Conservation (phyloP, 2,797 vertebrate species). For the Ispidina picta region DNA sequence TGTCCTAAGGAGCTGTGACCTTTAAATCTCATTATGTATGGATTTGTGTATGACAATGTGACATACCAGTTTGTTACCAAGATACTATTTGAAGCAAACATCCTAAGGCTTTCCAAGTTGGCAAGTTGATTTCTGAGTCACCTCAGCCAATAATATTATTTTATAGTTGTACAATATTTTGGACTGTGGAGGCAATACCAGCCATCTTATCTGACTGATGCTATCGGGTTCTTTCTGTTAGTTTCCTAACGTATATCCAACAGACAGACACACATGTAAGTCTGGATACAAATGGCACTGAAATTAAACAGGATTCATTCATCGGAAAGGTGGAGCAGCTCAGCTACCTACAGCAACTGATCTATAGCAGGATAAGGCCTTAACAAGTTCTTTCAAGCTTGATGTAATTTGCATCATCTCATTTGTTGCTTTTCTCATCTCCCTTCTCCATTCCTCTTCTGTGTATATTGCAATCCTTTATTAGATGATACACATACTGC, state of each 20-base stretch:
- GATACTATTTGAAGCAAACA: conserved; percentile 54
- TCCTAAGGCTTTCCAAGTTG: conserved; percentile 33
- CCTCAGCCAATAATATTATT: conserved; percentile 26
- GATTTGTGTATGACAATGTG: conserved; percentile 15
- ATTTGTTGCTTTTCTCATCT: background rate
- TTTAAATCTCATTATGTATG: conserved; percentile 42
- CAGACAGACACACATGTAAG: background rate
- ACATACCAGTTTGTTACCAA: conserved; percentile 39
- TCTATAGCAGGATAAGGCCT: background rate
- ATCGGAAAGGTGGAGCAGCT: conserved; percentile 5
- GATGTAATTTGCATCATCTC: background rate
- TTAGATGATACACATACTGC: background rate
- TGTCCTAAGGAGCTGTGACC: conserved; percentile 27
- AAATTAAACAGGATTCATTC: background rate
- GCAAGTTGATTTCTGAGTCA: conserved; percentile 63
- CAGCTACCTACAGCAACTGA: background rate
- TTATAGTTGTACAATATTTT: conserved; percentile 25
- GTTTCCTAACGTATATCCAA: background rate
- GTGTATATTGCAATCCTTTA: background rate
- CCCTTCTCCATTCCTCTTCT: background rate
- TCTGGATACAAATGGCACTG: background rate
- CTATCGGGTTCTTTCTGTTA: background rate
- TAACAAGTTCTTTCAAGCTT: conserved; percentile 29
- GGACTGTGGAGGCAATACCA: background rate
- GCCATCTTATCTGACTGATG: conserved; percentile 14